A percentile compares a stretch with the other conserved stretches of the same genome.
Conservation (phyloP, 2,797 vertebrate genomes). For the Peromyscus nudipes region DNA sequence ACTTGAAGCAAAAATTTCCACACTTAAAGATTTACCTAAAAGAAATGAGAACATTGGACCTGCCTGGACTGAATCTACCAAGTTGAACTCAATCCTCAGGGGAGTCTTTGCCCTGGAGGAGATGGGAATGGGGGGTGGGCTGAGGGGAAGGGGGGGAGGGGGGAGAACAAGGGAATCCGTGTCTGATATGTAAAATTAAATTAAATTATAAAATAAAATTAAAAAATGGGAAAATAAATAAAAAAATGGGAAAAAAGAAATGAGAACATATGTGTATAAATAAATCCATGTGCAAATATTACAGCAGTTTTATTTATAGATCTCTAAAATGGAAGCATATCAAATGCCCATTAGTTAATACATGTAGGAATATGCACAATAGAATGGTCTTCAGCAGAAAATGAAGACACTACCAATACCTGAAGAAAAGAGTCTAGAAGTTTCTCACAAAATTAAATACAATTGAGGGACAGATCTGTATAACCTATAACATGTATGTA, state of each 20-base stretch:
- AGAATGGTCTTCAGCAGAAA: conserved; percentile 9
- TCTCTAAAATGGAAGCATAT: neutral
- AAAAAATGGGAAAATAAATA: no score
- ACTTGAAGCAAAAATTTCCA: neutral
- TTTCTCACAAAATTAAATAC: conserved; percentile 19
- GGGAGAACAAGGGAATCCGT: no score
- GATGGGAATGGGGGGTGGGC: no score
- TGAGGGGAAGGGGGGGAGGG: no score
- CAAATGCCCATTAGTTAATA: neutral
- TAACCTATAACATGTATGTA: neutral
- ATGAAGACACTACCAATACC: neutral
- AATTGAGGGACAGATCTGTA: neutral
- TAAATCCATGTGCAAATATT: conserved; percentile 14
- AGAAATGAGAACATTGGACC: no score
- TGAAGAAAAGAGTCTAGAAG: neutral
- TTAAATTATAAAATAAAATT: no score
- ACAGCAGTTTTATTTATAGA: neutral
- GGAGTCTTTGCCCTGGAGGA: no score
- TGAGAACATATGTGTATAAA: neutral
- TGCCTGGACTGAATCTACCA: no score
- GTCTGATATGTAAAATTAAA: no score
- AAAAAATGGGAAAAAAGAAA: no score
- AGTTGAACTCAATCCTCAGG: no score
- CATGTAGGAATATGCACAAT: neutral
- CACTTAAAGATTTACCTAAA: neutral